Conservation (phyloP, 2,888 invertebrate species). For the Dermolepida albohirtum region DNA sequence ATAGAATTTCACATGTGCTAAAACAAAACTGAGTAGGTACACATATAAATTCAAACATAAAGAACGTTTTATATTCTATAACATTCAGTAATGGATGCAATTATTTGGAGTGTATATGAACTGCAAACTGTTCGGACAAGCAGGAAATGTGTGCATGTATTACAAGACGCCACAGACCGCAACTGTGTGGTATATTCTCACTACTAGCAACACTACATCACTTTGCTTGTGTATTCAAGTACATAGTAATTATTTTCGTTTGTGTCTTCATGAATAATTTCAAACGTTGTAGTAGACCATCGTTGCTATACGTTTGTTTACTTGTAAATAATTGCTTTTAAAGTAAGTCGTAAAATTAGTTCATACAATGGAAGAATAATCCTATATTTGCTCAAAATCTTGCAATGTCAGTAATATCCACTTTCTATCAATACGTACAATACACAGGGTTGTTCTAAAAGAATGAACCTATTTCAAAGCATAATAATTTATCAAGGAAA, state of each 20-base stretch:
- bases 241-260: constrained; percentile 20
- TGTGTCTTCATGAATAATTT: too few relatives aligned
- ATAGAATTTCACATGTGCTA: constrained; percentile 35
- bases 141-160: constrained; percentile 42
- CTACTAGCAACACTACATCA: constrained; percentile 17
- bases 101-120: constrained; percentile 21
- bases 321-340: too few relatives aligned
- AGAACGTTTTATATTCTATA: constrained; percentile 8
- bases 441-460: too few relatives aligned
- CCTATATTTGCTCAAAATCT: too few relatives aligned
- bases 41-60: constrained; percentile 15
- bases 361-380: too few relatives aligned
- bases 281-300: too few relatives aligned
- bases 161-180: constrained; percentile 42
- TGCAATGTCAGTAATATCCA: too few relatives aligned
- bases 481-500: too few relatives aligned
- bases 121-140: constrained; percentile 39
- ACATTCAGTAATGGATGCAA: constrained; percentile 4
- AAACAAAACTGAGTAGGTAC: constrained; percentile 7
- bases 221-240: constrained; percentile 9
- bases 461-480: too few relatives aligned
- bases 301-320: too few relatives aligned
- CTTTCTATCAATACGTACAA: too few relatives aligned
- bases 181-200: constrained; percentile 38
- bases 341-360: too few relatives aligned